Conservation (phyloP, 2,888 invertebrate genomes). For the Dolomedes plantarius region DNA sequence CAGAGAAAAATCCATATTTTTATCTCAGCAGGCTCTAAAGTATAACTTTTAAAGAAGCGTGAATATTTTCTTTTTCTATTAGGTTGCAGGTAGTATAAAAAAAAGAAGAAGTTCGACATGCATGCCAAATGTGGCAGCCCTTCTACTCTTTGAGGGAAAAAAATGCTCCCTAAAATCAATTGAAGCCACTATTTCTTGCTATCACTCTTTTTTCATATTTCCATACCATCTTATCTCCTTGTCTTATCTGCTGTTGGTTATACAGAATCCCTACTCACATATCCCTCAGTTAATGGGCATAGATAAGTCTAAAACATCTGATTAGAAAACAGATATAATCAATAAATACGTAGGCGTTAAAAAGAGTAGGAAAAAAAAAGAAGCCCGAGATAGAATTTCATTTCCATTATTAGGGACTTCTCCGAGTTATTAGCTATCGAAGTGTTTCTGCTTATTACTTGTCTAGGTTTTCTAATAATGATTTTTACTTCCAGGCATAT, state of each 20-base stretch:
- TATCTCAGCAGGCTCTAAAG: no score
- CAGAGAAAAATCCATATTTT: no score
- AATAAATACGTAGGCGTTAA: constrained; percentile 56
- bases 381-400: constrained; percentile 46
- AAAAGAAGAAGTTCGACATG: background rate
- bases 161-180: constrained; percentile 59
- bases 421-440: constrained; percentile 61
- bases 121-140: constrained; percentile 56
- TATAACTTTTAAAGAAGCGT: no score
- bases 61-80: no score
- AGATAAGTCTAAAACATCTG: constrained; percentile 63
- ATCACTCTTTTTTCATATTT: constrained; percentile 40
- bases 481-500: constrained; percentile 50
- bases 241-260: constrained; percentile 47
- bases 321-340: constrained; percentile 70
- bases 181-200: constrained; percentile 45
- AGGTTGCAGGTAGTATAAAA: background rate
- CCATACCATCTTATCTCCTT: constrained; percentile 26
- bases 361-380: constrained; percentile 31
- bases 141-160: constrained; percentile 19
- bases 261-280: constrained; percentile 27
- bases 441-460: constrained; percentile 32
- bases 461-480: constrained; percentile 23
- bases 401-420: constrained; percentile 61
- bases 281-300: constrained; percentile 48